phyloP scores from a whole-genome alignment of 53 echinoderm and acorn worm genomes.

The Echinarachnius parma region DNA sequence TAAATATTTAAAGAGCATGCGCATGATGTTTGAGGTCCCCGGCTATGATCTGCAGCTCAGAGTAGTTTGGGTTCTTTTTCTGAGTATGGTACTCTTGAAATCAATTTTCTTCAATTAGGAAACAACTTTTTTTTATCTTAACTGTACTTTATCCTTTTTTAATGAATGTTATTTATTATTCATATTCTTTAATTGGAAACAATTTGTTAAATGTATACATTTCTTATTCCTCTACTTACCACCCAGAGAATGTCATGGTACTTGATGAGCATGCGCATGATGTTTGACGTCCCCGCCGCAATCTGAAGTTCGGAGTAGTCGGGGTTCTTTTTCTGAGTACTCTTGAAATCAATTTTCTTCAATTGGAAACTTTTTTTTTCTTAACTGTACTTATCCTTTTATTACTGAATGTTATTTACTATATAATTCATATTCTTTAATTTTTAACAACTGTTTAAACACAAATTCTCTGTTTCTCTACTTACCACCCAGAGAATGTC shows the following conservation, averaged over 20 bases:
- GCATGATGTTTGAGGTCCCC: slow-evolving; percentile 93
- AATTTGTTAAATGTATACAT: neutral
- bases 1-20: slow-evolving; percentile 63
- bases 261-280: slow-evolving; percentile 94
- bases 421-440: no score
- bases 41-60: slow-evolving; percentile 85
- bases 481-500: slow-evolving; percentile 95
- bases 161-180: no score
- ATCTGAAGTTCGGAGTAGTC: slow-evolving; percentile 87
- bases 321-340: slow-evolving; percentile 61
- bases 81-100: no score
- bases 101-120: no score
- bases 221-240: neutral
- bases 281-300: slow-evolving; percentile 94
- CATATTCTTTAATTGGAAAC: neutral
- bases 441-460: no score
- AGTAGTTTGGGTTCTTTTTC: slow-evolving; percentile 73
- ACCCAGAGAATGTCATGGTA: slow-evolving; percentile 37
- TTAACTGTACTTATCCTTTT: no score
- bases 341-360: no score
- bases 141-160: no score
- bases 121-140: no score
- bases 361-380: no score
- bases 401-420: no score
- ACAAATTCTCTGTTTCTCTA: no score